Evolutionary conservation across 2,113 vertebrate species (phyloP), one percentile per base, ranked within the genome.

Genomic region (Dinomys branickii): DNA sequence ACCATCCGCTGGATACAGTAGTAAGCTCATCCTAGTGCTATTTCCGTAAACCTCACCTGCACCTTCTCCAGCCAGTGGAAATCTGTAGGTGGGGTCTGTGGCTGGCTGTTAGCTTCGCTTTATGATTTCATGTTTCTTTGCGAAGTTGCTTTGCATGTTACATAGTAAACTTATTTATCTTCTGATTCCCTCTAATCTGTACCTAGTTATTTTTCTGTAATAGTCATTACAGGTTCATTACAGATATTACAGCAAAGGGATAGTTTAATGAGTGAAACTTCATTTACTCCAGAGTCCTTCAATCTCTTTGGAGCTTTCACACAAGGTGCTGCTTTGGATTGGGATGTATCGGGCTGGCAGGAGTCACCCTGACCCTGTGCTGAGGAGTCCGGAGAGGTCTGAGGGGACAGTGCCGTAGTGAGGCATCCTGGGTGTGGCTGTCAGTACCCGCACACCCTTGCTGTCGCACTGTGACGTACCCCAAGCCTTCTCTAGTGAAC

Each of bases 1-100:
- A 28, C 81, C 26, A 0, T 24, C 5, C 16, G 11, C 0, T 0
- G 81, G 30, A 7, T 3, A 0, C 1, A 2, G 1, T 1, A 10
- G 28, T 38, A 1, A 1, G 33, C 8, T 4, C 0, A 10, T 0
- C 35, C 1, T 3, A 6, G 73, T 2, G 26, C 1, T 3, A 1
- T 52, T 63, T 28, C 35, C 63, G 0, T 26, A 3, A 65, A 20
- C 44, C 2, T 0, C 0, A 22, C 1, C 75, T 12, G 4, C 12
- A 1, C 4, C 88, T 20, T 94, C 58, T 20, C 8, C 19, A 0
- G 1, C 0, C 41, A 11, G n/a, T 0, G 30, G 75, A 30, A 30
- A 3, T 5, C 47, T n/a, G 67, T 22, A 20, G n/a, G 83, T 33
- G 20, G 59, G 50, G 5, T 41, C 20, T 19, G 30, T 11, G 63